Conservation (phyloP, 2,113 vertebrate species). For the Guaruba guarouba region DNA sequence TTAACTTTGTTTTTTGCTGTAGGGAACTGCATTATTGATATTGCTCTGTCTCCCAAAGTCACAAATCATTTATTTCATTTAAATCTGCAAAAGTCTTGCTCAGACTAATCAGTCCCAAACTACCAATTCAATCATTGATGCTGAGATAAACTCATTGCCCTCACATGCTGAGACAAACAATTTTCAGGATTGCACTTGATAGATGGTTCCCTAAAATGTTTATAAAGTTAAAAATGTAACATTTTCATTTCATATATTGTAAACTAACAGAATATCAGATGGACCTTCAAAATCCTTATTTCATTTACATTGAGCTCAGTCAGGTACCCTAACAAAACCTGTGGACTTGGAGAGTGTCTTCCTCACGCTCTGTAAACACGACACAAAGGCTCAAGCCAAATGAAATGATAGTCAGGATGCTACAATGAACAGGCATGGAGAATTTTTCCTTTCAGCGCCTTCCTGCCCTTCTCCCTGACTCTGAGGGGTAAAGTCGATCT, state of each 20-base stretch:
- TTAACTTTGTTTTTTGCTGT: neutral
- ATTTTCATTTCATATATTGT: neutral
- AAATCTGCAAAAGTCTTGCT: neutral
- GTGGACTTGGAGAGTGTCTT: neutral
- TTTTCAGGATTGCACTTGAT: neutral
- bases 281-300: neutral
- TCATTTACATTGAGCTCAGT: neutral
- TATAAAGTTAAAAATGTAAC: constrained; percentile 21
- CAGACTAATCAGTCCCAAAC: constrained; percentile 28
- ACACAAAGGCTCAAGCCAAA: neutral
- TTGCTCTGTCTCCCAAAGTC: neutral
- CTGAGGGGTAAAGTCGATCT: neutral
- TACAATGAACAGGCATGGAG: neutral
- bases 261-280: neutral
- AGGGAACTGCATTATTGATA: constrained; percentile 14
- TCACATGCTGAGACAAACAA: neutral
- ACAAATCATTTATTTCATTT: constrained; percentile 48
- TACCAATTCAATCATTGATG: neutral
- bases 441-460: neutral
- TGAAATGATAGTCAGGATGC: neutral
- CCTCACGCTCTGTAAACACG: neutral
- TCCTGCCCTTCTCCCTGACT: neutral
- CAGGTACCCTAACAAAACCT: neutral
- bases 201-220: neutral
- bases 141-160: neutral